Evolutionary conservation across 2,797 vertebrate species (phyloP).

Genomic region (Pangasius sanitwongsei): DNA sequence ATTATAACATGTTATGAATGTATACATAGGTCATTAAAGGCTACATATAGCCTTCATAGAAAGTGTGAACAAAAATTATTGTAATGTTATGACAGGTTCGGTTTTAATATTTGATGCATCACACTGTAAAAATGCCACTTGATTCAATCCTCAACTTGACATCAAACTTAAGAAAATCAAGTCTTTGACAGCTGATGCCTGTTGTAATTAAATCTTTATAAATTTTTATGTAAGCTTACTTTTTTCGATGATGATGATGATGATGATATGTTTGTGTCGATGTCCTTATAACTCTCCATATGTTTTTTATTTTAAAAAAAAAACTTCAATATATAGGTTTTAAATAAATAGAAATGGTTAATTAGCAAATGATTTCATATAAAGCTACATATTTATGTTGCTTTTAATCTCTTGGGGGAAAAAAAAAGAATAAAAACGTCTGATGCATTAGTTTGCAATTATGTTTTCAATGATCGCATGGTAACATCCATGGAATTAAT

Average conservation of each 20-base stretch:
- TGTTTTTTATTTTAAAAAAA: not conserved
- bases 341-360: not conserved
- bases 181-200: not conserved
- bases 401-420: conserved; percentile 24
- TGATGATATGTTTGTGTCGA: too few species aligned
- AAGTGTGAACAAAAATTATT: not conserved
- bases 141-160: not conserved
- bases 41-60: not conserved
- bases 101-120: not conserved
- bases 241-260: not conserved
- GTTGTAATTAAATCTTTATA: not conserved
- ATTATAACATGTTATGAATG: not conserved
- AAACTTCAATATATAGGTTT: not conserved
- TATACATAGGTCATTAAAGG: not conserved
- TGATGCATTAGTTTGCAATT: conserved; percentile 23
- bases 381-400: conserved; percentile 6
- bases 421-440: not conserved
- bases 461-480: conserved; percentile 35
- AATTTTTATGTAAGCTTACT: not conserved
- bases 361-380: conserved; percentile 38
- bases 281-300: not conserved
- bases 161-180: not conserved
- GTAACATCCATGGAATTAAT: conserved; percentile 43
- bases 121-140: not conserved
- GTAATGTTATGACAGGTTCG: not conserved